Conservation (phyloP, 2,113 vertebrate genomes). For the Puma concolor region DNA sequence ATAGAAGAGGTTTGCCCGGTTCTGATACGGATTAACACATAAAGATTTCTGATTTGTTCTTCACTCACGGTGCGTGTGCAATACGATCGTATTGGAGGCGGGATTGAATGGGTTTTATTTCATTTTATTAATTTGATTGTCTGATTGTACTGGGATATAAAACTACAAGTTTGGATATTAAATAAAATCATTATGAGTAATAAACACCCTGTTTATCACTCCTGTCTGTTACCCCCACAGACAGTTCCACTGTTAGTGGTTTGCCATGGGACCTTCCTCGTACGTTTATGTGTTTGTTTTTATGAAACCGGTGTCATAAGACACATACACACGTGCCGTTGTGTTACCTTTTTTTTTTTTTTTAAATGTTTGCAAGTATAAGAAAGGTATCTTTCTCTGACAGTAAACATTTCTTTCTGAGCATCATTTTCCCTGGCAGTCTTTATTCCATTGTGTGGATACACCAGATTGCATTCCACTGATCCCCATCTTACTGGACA, state of each 20-base stretch:
- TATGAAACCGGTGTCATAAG: neutral
- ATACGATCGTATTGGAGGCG: neutral
- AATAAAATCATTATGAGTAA: neutral
- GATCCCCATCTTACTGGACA: fast-evolving
- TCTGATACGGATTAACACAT: neutral
- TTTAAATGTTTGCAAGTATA: neutral
- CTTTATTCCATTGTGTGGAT: neutral
- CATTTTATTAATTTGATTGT: neutral
- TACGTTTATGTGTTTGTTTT: neutral
- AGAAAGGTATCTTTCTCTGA: neutral
- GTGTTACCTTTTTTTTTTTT: neutral
- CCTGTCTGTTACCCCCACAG: too few relatives aligned
- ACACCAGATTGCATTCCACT: fast-evolving
- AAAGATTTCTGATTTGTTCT: neutral
- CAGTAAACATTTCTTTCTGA: neutral
- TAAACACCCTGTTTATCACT: neutral
- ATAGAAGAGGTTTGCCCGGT: neutral
- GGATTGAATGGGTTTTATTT: neutral
- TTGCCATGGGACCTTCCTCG: neutral
- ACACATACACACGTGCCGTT: neutral
- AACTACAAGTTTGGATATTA: neutral
- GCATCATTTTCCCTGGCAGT: neutral
- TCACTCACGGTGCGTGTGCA: fast-evolving
- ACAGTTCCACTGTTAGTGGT: fast-evolving
- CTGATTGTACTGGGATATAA: neutral